Conservation (phyloP, 2,888 invertebrate species). For the Coelinius sp. region DNA sequence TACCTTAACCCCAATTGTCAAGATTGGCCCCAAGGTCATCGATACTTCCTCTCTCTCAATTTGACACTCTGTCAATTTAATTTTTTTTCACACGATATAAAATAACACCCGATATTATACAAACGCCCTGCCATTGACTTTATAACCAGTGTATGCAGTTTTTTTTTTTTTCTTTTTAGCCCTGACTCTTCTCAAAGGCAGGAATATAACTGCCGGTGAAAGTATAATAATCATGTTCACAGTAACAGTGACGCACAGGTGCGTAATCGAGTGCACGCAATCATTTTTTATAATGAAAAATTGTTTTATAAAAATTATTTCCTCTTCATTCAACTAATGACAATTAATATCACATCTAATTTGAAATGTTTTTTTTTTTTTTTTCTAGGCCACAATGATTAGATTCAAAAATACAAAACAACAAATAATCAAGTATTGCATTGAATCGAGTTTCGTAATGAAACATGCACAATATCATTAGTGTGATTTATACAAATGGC, state of each 20-base stretch:
- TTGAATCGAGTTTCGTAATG: not conserved
- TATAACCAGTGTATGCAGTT: constrained; percentile 16
- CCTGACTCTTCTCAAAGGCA: not conserved
- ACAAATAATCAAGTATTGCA: not conserved
- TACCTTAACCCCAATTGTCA: constrained; percentile 23
- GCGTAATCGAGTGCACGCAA: constrained; percentile 63
- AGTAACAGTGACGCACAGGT: constrained; percentile 53
- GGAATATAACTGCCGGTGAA: constrained; percentile 17
- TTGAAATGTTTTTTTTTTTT: too few relatives aligned
- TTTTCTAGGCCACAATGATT: not conserved
- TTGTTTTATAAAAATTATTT: too few relatives aligned
- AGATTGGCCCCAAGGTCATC: constrained; percentile 31
- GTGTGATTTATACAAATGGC: not conserved
- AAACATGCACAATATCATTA: constrained; percentile 11
- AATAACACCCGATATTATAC: not conserved
- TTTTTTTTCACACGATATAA: not conserved
- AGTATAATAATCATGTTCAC: constrained; percentile 16
- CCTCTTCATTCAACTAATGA: too few relatives aligned
- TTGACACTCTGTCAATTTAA: not conserved
- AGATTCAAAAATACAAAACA: not conserved
- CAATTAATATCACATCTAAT: not conserved
- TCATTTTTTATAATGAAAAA: constrained; percentile 20
- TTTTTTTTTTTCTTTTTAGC: constrained; percentile 6
- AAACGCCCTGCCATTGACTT: constrained; percentile 25
- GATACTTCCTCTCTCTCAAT: not conserved